A percentile compares a stretch with the other conserved stretches of the same genome.
Evolutionary conservation across 2,888 invertebrate genomes (phyloP).

Genomic region (Drosophila histrio): DNA sequence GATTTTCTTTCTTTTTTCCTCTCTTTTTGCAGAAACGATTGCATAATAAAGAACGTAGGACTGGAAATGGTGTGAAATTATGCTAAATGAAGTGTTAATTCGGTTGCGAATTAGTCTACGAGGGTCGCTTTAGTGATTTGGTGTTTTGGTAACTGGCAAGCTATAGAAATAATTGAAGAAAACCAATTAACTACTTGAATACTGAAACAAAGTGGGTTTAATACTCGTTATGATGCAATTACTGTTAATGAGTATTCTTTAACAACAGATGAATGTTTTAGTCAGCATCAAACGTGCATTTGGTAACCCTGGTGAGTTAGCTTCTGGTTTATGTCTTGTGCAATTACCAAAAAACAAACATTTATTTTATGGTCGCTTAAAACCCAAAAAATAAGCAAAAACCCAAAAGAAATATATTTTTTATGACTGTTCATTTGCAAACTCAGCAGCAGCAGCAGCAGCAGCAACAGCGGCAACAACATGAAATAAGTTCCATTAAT

Average conservation of each 20-base stretch:
- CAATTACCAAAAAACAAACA: slow-evolving; percentile 41
- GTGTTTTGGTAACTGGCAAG: neutral
- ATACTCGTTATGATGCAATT: slow-evolving; percentile 14
- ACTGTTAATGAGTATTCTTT: slow-evolving; percentile 9
- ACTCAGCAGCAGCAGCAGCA: slow-evolving; percentile 25
- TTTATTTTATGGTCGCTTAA: slow-evolving; percentile 34
- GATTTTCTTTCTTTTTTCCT: slow-evolving; percentile 17
- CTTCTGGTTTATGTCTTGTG: slow-evolving; percentile 41
- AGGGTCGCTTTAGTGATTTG: slow-evolving; percentile 1
- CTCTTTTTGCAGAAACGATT: slow-evolving; percentile 10
- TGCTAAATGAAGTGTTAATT: slow-evolving; percentile 78
- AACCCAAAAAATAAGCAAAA: neutral
- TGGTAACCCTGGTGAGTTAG: slow-evolving; percentile 39
- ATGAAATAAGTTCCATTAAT: slow-evolving; percentile 49
- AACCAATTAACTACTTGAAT: slow-evolving; percentile 6
- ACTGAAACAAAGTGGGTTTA: slow-evolving; percentile 3
- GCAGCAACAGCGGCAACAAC: slow-evolving; percentile 8
- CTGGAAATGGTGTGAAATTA: slow-evolving; percentile 52
- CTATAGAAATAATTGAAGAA: neutral
- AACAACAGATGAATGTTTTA: neutral
- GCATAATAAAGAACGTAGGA: slow-evolving; percentile 26
- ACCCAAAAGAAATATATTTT: slow-evolving; percentile 1
- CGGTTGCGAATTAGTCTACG: slow-evolving; percentile 14
- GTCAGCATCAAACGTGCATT: slow-evolving; percentile 9
- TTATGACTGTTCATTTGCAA: slow-evolving; percentile 48